Evolutionary conservation across 2,888 invertebrate genomes (phyloP).

Genomic region (Cabera pusaria): DNA sequence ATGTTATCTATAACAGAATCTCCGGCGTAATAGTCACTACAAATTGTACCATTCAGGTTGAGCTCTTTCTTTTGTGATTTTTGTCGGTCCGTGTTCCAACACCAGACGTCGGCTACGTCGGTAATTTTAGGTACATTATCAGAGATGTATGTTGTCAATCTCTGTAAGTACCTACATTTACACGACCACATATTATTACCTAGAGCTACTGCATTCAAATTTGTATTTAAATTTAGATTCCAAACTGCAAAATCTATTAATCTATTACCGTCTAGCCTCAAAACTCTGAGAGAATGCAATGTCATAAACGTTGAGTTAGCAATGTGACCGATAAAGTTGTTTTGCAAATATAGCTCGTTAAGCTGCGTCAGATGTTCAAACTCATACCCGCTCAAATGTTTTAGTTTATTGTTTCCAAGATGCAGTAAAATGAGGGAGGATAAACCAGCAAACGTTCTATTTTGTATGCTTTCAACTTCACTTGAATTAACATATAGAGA

Average conservation of each 20-base stretch:
- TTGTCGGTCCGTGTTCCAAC: slow-evolving; percentile 87
- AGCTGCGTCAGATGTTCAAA: slow-evolving; percentile 92
- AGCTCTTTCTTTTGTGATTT: slow-evolving; percentile 89
- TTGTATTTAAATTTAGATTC: slow-evolving; percentile 86
- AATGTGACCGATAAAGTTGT: slow-evolving; percentile 90
- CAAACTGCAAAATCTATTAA: slow-evolving; percentile 91
- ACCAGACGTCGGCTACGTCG: slow-evolving; percentile 90
- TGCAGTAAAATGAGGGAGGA: slow-evolving; percentile 91
- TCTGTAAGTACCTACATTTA: slow-evolving; percentile 93
- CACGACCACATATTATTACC: slow-evolving; percentile 96
- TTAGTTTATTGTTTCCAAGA: slow-evolving; percentile 93
- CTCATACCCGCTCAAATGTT: slow-evolving; percentile 90
- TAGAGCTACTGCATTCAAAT: slow-evolving; percentile 88
- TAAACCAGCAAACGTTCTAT: slow-evolving; percentile 94
- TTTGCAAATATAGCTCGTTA: slow-evolving; percentile 92
- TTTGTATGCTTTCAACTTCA: slow-evolving; percentile 92
- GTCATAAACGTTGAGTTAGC: slow-evolving; percentile 90
- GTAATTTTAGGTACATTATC: slow-evolving; percentile 90
- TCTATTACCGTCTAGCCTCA: slow-evolving; percentile 93
- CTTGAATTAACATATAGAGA: slow-evolving; percentile 94
- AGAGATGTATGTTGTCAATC: slow-evolving; percentile 90
- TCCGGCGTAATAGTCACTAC: slow-evolving; percentile 93
- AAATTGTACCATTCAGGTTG: slow-evolving; percentile 92
- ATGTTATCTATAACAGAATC: slow-evolving; percentile 91
- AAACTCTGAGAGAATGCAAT: slow-evolving; percentile 88